Evolutionary conservation across 2,797 vertebrate species (phyloP).

Genomic region (Mastacembelus armatus): DNA sequence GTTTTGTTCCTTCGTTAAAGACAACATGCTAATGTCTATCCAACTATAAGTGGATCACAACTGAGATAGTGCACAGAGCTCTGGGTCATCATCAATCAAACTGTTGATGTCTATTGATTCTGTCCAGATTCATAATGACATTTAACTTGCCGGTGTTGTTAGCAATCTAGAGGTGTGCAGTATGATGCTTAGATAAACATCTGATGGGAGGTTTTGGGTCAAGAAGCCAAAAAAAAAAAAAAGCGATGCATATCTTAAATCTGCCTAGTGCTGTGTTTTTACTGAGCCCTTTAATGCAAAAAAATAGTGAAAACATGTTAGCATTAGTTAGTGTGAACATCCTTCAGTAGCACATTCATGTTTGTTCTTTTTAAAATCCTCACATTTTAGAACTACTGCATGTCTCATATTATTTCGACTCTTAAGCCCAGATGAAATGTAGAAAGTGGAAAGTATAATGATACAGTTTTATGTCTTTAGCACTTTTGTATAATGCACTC

Average conservation of each 20-base stretch:
- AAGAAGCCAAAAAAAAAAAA: too few species aligned
- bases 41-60: slow-evolving; percentile 62
- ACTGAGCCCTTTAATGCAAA: too few species aligned
- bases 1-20: slow-evolving; percentile 59
- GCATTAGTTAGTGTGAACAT: too few species aligned
- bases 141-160: slow-evolving; percentile 11
- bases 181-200: neutral
- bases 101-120: slow-evolving; percentile 67
- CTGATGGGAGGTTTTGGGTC: neutral
- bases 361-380: too few species aligned
- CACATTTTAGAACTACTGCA: slow-evolving; percentile 20
- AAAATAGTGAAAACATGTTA: too few species aligned
- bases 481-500: slow-evolving; percentile 36
- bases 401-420: too few species aligned
- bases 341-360: too few species aligned
- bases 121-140: slow-evolving; percentile 54
- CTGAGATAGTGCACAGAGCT: slow-evolving; percentile 28
- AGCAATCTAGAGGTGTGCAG: neutral
- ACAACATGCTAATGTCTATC: slow-evolving; percentile 63
- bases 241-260: neutral
- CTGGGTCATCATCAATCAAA: slow-evolving; percentile 71
- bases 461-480: slow-evolving; percentile 31
- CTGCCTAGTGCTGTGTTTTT: too few species aligned
- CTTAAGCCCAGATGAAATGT: slow-evolving; percentile 22
- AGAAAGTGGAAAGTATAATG: slow-evolving; percentile 32